Percentiles rank a stretch among this genome's conserved stretches.
These are phyloP conservation scores for Eupithecia vulgata DNA, from an alignment of 2,888 invertebrate genomes.

Conservation along the genomic window DNA sequence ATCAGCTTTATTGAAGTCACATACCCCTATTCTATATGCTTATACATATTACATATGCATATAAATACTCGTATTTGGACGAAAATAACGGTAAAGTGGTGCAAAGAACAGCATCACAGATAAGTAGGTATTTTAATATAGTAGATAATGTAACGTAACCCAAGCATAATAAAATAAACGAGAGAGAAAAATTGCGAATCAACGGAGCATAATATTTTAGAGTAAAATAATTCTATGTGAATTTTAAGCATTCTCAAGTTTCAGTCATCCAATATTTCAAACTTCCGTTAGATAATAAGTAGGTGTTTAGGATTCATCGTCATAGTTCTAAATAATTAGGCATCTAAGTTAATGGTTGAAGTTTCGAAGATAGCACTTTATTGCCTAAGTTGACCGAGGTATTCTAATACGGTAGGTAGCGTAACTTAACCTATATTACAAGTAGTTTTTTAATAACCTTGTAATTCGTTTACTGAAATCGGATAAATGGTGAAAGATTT, in stretches of 20 bases:
- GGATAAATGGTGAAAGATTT: neutral
- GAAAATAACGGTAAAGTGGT: neutral
- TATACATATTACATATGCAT: no score
- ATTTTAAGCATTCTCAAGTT: slow-evolving; percentile 50
- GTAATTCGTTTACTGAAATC: no score
- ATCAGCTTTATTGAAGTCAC: no score
- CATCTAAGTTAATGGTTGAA: neutral
- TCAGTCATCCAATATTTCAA: slow-evolving; percentile 38
- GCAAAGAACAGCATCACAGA: slow-evolving; percentile 34
- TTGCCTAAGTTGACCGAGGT: neutral
- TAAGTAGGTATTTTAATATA: neutral
- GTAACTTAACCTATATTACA: no score
- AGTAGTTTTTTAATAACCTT: no score
- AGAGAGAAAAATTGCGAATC: slow-evolving; percentile 43
- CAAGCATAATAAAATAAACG: slow-evolving; percentile 48
- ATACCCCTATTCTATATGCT: no score
- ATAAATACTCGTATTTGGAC: no score
- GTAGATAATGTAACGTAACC: slow-evolving; percentile 51
- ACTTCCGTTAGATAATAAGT: slow-evolving; percentile 14
- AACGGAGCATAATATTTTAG: slow-evolving; percentile 49
- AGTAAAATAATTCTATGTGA: slow-evolving; percentile 41
- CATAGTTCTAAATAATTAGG: neutral
- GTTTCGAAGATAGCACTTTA: neutral
- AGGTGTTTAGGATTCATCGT: slow-evolving; percentile 1
- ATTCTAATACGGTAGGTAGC: no score